Percentiles rank a stretch among this genome's conserved stretches.
Evolutionary conservation across 2,797 vertebrate genomes (phyloP).

Genomic region (Pitangus sulphuratus): DNA sequence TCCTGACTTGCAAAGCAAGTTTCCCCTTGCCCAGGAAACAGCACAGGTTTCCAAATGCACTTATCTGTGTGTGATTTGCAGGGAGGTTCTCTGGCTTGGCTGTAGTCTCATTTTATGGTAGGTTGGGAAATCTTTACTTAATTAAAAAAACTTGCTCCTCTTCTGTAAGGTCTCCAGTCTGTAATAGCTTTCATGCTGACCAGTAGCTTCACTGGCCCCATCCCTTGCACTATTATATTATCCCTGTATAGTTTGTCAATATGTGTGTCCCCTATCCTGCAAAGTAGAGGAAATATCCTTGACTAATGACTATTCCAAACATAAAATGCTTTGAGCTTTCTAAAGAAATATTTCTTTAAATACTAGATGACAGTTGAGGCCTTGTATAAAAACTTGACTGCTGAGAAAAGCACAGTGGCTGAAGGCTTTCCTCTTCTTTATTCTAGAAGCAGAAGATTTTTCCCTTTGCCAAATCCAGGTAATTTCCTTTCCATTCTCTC

Average conservation of each 20-base stretch:
- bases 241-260: background rate
- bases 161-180: background rate
- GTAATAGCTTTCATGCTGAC: background rate
- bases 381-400: conserved; percentile 4
- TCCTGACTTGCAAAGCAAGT: background rate
- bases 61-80: background rate
- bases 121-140: background rate
- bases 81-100: background rate
- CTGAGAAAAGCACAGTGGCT: background rate
- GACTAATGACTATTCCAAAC: conserved; percentile 57
- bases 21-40: background rate
- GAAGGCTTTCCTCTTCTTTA: conserved; percentile 50
- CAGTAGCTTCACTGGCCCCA: background rate
- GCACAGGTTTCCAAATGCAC: background rate
- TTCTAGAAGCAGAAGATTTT: conserved; percentile 55
- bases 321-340: conserved; percentile 19
- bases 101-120: background rate
- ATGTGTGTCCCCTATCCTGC: background rate
- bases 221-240: background rate
- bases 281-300: background rate
- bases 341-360: conserved; percentile 23
- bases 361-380: background rate
- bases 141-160: background rate
- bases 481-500: conserved; percentile 40
- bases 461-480: conserved; percentile 55